phyloP scores from a whole-genome alignment of 1,140 invertebrate genomes.

The Anoplolepis gracilipes region DNA sequence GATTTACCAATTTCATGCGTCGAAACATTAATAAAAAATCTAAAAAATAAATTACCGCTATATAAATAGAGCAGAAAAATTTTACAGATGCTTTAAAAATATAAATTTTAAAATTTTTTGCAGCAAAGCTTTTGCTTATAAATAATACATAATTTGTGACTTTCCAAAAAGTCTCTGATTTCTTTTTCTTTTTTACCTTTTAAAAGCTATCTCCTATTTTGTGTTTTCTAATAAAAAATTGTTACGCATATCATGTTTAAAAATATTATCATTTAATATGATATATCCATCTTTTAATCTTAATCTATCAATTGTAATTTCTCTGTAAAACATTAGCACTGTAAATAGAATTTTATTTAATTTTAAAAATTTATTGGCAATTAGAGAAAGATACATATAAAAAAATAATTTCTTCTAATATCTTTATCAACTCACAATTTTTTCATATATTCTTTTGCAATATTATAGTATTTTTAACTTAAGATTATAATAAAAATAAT shows the following conservation, averaged over 20 bases:
- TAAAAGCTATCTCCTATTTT: constrained; percentile 51
- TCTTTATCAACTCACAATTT: too few relatives aligned
- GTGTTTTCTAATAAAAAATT: constrained; percentile 48
- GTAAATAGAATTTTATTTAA: background rate
- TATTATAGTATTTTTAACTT: background rate
- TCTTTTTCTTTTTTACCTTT: constrained; percentile 32
- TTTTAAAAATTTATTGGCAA: background rate
- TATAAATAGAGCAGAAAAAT: constrained; percentile 27
- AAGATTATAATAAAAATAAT: constrained; percentile 1
- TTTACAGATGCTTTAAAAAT: constrained; percentile 28
- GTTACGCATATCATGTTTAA: constrained; percentile 25
- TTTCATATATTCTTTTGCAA: background rate
- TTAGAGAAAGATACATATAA: background rate
- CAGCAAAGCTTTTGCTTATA: constrained; percentile 2
- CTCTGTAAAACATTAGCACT: constrained; percentile 17
- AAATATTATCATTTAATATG: constrained; percentile 17
- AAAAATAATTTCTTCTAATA: background rate
- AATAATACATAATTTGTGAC: constrained; percentile 14
- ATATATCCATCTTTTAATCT: constrained; percentile 20
- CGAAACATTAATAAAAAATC: constrained; percentile 29
- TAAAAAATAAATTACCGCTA: constrained; percentile 12
- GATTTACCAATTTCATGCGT: constrained; percentile 47
- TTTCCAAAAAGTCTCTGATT: background rate
- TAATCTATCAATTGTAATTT: constrained; percentile 21
- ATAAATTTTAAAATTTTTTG: constrained; percentile 10